A percentile compares a stretch with the other conserved stretches of the same genome.
phyloP scores from a whole-genome alignment of 2,113 vertebrate species.

The Kobus ellipsiprymnus region DNA sequence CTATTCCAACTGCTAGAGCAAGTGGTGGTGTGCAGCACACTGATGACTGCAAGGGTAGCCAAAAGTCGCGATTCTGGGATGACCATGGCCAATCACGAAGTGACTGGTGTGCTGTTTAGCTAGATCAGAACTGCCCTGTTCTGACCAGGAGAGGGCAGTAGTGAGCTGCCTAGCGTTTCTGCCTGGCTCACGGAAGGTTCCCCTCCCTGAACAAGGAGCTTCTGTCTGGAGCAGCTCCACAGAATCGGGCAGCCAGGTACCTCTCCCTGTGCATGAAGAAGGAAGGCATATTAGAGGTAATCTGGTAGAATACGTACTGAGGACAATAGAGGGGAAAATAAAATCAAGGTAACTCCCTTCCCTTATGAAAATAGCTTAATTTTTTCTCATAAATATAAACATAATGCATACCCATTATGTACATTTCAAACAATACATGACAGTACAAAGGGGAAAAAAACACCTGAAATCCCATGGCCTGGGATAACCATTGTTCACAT shows the following conservation, averaged over 20 bases:
- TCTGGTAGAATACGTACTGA: neutral
- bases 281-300: neutral
- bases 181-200: neutral
- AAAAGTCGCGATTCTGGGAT: neutral
- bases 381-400: conserved; percentile 14
- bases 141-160: conserved; percentile 58
- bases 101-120: neutral
- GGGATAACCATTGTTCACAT: neutral
- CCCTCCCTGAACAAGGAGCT: neutral
- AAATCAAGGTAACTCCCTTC: neutral
- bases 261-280: neutral
- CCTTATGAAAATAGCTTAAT: neutral
- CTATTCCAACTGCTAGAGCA: neutral
- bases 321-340: neutral
- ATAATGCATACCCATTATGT: neutral
- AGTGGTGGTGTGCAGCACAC: neutral
- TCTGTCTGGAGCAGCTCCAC: neutral
- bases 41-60: neutral
- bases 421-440: neutral
- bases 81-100: conserved; percentile 25
- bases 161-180: neutral
- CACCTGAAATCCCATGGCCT: neutral
- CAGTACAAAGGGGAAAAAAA: neutral
- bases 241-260: neutral
- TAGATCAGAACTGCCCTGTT: neutral